A percentile compares a stretch with the other conserved stretches of the same genome.
These are phyloP conservation scores for Chelonia mydas DNA, from an alignment of 2,797 vertebrate genomes.

Conservation along the genomic window DNA sequence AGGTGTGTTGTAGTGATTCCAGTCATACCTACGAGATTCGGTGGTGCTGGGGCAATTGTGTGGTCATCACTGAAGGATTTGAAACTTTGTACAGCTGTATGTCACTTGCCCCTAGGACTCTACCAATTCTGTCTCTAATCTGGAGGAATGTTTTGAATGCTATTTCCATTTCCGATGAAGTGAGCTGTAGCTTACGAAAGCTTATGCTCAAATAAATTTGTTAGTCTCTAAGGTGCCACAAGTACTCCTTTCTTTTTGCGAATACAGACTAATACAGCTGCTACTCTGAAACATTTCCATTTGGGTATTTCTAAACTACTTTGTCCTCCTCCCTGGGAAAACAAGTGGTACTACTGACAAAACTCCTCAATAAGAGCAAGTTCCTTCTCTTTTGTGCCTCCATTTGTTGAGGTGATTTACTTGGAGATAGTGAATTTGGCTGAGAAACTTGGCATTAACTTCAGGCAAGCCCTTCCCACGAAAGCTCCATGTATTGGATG, in stretches of 20 bases:
- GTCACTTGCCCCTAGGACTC: not conserved
- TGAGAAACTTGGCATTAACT: not conserved
- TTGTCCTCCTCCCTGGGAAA: not conserved
- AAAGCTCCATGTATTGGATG: not conserved
- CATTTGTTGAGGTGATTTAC: not conserved
- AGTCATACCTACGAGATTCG: not conserved
- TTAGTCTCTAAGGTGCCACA: too few relatives aligned
- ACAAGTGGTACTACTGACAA: not conserved
- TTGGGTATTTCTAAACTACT: not conserved
- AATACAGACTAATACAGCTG: too few relatives aligned
- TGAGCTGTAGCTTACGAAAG: too few relatives aligned
- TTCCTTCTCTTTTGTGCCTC: not conserved
- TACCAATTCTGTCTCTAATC: not conserved
- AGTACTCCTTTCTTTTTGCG: too few relatives aligned
- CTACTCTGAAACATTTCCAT: too few relatives aligned
- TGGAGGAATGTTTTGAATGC: not conserved
- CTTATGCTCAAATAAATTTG: too few relatives aligned
- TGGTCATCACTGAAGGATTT: not conserved
- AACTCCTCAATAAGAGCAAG: not conserved
- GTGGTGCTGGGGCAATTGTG: rapidly evolving
- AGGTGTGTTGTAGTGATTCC: not conserved
- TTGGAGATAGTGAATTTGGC: not conserved
- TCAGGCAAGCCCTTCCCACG: not conserved
- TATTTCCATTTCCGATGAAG: not conserved
- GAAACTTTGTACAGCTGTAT: not conserved